Evolutionary conservation across 2,888 invertebrate genomes (phyloP).

Genomic region (Operophtera brumata): DNA sequence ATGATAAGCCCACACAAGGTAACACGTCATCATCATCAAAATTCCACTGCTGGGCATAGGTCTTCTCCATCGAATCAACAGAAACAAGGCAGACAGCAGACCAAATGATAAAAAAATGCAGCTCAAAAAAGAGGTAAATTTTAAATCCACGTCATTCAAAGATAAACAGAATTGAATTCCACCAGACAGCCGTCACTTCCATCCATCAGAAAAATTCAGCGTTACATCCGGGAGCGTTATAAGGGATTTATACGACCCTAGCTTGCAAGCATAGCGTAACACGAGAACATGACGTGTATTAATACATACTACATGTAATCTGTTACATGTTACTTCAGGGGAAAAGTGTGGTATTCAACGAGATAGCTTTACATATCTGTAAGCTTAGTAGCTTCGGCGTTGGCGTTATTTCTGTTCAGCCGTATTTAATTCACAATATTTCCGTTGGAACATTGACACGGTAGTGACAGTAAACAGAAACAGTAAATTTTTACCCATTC

Average conservation of each 20-base stretch:
- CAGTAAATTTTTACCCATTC: too few species aligned
- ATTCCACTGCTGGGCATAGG: too few species aligned
- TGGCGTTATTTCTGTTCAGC: conserved; percentile 1
- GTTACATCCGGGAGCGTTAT: conserved; percentile 35
- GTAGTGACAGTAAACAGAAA: neutral
- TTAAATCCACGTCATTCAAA: neutral
- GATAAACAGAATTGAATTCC: neutral
- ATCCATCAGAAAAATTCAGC: conserved; percentile 25
- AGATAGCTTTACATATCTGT: neutral
- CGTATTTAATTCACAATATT: neutral
- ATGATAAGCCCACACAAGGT: too few species aligned
- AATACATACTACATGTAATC: conserved; percentile 57
- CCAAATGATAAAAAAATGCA: neutral
- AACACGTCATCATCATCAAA: too few species aligned
- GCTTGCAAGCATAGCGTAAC: conserved; percentile 33
- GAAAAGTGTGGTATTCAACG: conserved; percentile 45
- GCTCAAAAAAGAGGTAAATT: neutral
- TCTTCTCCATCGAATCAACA: too few species aligned
- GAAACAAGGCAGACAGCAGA: too few species aligned
- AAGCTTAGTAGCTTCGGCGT: neutral
- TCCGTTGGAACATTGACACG: neutral
- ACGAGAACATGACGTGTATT: conserved; percentile 37
- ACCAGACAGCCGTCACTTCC: neutral
- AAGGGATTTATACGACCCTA: conserved; percentile 43
- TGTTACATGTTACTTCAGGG: conserved; percentile 42